A percentile compares a stretch with the other conserved stretches of the same genome.
Evolutionary conservation across 2,797 vertebrate genomes (phyloP).

Genomic region (Acanthurus leucopareius): DNA sequence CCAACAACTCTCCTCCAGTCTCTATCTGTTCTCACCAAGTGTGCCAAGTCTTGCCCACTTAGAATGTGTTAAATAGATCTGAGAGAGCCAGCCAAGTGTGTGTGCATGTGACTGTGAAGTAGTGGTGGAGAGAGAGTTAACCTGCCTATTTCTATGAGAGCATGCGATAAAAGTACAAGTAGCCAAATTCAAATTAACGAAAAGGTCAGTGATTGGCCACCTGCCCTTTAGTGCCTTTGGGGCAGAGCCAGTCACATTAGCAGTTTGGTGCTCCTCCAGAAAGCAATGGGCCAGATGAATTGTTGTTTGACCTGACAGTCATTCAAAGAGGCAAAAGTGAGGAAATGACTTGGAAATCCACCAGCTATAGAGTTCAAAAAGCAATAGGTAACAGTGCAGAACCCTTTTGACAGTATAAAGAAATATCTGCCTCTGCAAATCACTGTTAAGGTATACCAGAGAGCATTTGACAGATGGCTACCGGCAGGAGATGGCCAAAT

Average conservation of each 20-base stretch:
- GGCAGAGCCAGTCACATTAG: conserved; percentile 59
- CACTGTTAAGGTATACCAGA: conserved; percentile 10
- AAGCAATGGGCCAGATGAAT: conserved; percentile 53
- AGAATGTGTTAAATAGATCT: conserved; percentile 67
- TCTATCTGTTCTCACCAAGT: conserved; percentile 42
- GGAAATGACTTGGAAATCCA: conserved; percentile 54
- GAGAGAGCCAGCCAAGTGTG: conserved; percentile 48
- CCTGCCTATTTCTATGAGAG: conserved; percentile 1
- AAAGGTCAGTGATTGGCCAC: conserved; percentile 65
- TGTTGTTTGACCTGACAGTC: conserved; percentile 60
- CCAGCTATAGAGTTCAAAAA: conserved; percentile 35
- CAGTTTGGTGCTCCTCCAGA: conserved; percentile 59
- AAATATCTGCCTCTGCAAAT: conserved; percentile 41
- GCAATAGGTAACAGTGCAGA: conserved; percentile 22
- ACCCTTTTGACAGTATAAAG: conserved; percentile 22
- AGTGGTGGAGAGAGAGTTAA: conserved; percentile 1
- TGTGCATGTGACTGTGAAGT: conserved; percentile 12
- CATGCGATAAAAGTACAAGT: conserved; percentile 30
- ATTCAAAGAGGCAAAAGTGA: conserved; percentile 46
- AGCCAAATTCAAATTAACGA: conserved; percentile 46
- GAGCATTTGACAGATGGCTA: conserved; percentile 43
- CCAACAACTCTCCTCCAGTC: conserved; percentile 20
- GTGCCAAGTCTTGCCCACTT: conserved; percentile 60
- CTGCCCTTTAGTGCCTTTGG: conserved; percentile 47
- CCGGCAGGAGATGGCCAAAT: conserved; percentile 7